Conservation (phyloP, 2,888 invertebrate genomes). For the Scaptomyza parva region DNA sequence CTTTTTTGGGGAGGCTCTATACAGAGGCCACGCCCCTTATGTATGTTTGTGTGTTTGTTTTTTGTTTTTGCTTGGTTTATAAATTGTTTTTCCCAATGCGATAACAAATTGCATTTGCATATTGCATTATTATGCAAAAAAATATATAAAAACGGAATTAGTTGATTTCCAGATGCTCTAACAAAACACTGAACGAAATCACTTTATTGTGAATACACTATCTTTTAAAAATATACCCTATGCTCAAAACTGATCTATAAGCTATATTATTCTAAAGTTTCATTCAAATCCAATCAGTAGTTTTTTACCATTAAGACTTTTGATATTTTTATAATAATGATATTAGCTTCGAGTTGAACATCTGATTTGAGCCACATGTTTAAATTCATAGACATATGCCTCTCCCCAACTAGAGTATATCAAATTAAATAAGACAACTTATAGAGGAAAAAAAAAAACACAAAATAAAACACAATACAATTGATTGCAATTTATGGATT, state of each 20-base stretch:
- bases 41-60: constrained; percentile 24
- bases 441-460: constrained; percentile 6
- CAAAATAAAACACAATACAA: constrained; percentile 14
- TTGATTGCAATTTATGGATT: constrained; percentile 73
- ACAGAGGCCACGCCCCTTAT: constrained; percentile 48
- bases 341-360: too few species aligned
- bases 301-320: too few species aligned
- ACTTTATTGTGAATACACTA: too few species aligned
- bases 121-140: constrained; percentile 57
- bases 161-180: constrained; percentile 34
- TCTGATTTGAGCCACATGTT: too few species aligned
- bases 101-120: constrained; percentile 65
- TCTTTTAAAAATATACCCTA: too few species aligned
- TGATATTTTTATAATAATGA: too few species aligned
- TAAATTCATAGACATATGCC: background rate
- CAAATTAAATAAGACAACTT: constrained; percentile 27
- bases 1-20: constrained; percentile 49
- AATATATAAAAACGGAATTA: background rate
- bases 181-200: too few species aligned
- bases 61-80: constrained; percentile 31
- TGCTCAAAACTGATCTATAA: too few species aligned
- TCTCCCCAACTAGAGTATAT: constrained; percentile 31
- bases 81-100: constrained; percentile 64
- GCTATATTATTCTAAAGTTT: too few species aligned
- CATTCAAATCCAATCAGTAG: too few species aligned